Percentiles rank a stretch among this genome's conserved stretches.
These are phyloP conservation scores for Diplodus puntazzo DNA, from an alignment of 2,797 vertebrate species.

Conservation along the genomic window DNA sequence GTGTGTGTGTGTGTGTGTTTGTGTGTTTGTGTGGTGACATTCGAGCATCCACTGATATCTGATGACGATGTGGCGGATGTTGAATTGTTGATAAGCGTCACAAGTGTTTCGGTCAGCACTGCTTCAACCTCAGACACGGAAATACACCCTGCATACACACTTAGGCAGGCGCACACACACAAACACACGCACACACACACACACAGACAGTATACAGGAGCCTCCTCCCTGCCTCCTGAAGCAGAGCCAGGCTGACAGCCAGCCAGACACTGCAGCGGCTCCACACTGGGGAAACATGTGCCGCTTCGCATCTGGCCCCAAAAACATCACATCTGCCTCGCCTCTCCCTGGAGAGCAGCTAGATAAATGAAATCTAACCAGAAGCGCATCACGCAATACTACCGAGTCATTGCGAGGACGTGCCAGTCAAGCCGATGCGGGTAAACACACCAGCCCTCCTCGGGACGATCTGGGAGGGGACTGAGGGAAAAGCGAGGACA, in stretches of 20 bases:
- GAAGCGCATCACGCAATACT: slow-evolving; percentile 47
- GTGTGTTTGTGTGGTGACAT: slow-evolving; percentile 49
- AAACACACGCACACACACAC: slow-evolving; percentile 28
- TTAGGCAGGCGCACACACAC: slow-evolving; percentile 15
- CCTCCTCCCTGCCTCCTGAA: slow-evolving; percentile 61
- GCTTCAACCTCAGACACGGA: slow-evolving; percentile 40
- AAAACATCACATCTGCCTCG: slow-evolving; percentile 80
- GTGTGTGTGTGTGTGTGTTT: slow-evolving; percentile 28
- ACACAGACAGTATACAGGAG: slow-evolving; percentile 19
- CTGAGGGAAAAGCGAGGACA: slow-evolving; percentile 17
- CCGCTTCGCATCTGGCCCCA: slow-evolving; percentile 80
- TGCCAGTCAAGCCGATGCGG: slow-evolving; percentile 50
- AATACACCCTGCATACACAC: slow-evolving; percentile 22
- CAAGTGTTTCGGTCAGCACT: slow-evolving; percentile 23
- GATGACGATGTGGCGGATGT: slow-evolving; percentile 28
- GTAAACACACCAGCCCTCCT: slow-evolving; percentile 59
- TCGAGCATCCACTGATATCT: slow-evolving; percentile 42
- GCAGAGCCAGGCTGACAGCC: slow-evolving; percentile 75
- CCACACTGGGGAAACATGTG: slow-evolving; percentile 61
- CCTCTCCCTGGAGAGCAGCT: slow-evolving; percentile 65
- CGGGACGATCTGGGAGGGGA: slow-evolving; percentile 47
- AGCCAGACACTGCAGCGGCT: slow-evolving; percentile 62
- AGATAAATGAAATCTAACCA: slow-evolving; percentile 73
- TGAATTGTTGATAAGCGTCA: slow-evolving; percentile 35
- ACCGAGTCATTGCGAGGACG: slow-evolving; percentile 39